A percentile compares a stretch with the other conserved stretches of the same genome.
phyloP scores from a whole-genome alignment of 2,888 invertebrate species.

The Stenchaetothrips biformis region DNA sequence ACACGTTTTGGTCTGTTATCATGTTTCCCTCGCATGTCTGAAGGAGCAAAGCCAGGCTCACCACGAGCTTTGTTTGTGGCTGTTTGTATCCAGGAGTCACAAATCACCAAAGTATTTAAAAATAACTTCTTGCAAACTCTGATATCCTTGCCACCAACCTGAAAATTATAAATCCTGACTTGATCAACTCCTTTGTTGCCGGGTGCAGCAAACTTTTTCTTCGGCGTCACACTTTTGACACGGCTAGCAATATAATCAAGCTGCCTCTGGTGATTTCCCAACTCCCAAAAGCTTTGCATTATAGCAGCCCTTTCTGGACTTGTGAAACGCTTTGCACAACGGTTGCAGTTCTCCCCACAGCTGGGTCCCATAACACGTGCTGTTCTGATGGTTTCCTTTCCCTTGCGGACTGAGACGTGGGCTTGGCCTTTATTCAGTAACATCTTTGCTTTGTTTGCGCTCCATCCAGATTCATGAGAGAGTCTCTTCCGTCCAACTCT shows the following conservation, averaged over 20 bases:
- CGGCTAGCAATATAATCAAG: background rate
- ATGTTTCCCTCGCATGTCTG: background rate
- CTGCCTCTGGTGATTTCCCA: background rate
- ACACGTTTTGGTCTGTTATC: background rate
- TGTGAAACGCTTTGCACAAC: too few relatives aligned
- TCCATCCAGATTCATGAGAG: too few relatives aligned
- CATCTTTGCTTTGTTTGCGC: too few relatives aligned
- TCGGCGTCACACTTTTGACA: background rate
- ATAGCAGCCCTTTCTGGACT: too few relatives aligned
- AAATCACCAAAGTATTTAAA: background rate
- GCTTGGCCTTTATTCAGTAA: too few relatives aligned
- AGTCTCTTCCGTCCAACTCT: too few relatives aligned
- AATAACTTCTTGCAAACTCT: background rate
- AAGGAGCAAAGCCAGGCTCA: background rate
- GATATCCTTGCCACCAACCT: background rate
- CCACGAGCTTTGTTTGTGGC: background rate
- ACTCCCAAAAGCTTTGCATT: background rate
- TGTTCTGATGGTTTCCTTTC: too few relatives aligned
- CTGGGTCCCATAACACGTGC: too few relatives aligned
- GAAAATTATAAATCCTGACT: background rate
- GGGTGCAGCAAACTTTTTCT: background rate
- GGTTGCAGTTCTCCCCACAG: too few relatives aligned
- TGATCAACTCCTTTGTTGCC: background rate
- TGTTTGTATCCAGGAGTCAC: constrained; percentile 1
- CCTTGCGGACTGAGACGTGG: too few relatives aligned